Evolutionary conservation across 2,888 invertebrate species (phyloP), one percentile per base, ranked within the genome.

Genomic region (Gastrophysa polygoni): DNA sequence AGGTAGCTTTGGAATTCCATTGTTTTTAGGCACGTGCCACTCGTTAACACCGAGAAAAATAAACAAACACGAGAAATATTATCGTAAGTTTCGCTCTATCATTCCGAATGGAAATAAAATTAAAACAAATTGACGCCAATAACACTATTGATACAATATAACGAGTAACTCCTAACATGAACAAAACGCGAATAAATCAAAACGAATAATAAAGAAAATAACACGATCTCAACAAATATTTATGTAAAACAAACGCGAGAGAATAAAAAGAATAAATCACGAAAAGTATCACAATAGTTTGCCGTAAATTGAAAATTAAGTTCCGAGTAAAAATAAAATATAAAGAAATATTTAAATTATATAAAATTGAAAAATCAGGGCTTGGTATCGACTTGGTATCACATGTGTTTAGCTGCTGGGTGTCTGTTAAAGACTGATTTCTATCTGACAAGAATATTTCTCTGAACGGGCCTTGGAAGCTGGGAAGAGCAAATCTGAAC

Each of bases 1-100:
- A 61, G 61, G 65, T 61, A 63, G 50, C 61, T 61, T 58, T 57
- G 47, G 63, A 68, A 68, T 65, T 63, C 68, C 68, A 68, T 68
- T 59, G 61, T 49, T 59, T 61, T 63, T 49, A 61, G 60, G 43
- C 59, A 56, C 68, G 68, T 65, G 68, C 63, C 65, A 61, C 61
- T 24, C 28, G 64, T 57, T 64, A 61, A 67, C 46, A 57, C 52
- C 20, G 54, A 43, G 44, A 44, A 14, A 46, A 46, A 46, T 46
- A 46, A 46, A 46, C 46, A 54, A 54, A 54, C 38, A 24, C 21
- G 24, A 24, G 54, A 14, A 14, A 14, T 38, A n/a, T 38, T n/a
- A 38, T 38, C n/a, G 38, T 11, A 8, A 8, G 29, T 32, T 32
- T 32, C 10, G 29, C 29, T 32, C 5, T 6, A 32, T 32, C 29